Percentiles rank a stretch among this genome's conserved stretches.
Conservation (phyloP, 2,797 vertebrate species). For the Mionectes olivaceus region DNA sequence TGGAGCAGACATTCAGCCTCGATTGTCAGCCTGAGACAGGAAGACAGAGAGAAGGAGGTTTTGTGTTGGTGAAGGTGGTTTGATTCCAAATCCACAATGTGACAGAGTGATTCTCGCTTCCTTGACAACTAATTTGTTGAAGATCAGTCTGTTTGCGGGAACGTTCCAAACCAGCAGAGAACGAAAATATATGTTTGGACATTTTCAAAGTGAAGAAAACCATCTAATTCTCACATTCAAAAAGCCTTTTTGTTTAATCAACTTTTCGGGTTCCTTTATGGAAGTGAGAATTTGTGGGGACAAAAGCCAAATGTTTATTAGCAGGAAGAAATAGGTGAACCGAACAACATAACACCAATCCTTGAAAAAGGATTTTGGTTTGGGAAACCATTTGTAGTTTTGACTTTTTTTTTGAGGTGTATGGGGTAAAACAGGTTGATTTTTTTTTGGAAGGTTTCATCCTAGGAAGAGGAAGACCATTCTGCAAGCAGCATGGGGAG, state of each 20-base stretch:
- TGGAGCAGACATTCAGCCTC: slow-evolving; percentile 80
- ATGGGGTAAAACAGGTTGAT: not conserved
- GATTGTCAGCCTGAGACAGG: slow-evolving; percentile 77
- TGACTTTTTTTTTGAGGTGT: not conserved
- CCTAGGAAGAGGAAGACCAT: not conserved
- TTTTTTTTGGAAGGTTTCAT: not conserved
- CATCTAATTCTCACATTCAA: not conserved
- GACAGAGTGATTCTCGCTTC: slow-evolving; percentile 25
- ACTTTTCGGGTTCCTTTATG: not conserved
- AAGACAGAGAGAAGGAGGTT: slow-evolving; percentile 15
- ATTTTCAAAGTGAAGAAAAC: slow-evolving; percentile 21
- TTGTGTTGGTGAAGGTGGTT: not conserved
- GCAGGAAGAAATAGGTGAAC: not conserved
- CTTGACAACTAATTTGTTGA: slow-evolving; percentile 31
- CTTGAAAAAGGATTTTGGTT: not conserved
- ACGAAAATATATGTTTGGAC: slow-evolving; percentile 10
- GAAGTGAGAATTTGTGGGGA: not conserved
- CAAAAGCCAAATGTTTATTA: not conserved
- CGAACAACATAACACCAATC: not conserved
- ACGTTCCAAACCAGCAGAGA: slow-evolving; percentile 15
- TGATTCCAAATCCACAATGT: not conserved
- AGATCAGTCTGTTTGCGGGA: slow-evolving; percentile 38
- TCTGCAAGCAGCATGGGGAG: not conserved
- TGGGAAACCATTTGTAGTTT: not conserved
- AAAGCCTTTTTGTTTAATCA: not conserved